Base-by-base conservation (phyloP, 2,797 vertebrate species). In the Sebastes matsubarae region DNA sequence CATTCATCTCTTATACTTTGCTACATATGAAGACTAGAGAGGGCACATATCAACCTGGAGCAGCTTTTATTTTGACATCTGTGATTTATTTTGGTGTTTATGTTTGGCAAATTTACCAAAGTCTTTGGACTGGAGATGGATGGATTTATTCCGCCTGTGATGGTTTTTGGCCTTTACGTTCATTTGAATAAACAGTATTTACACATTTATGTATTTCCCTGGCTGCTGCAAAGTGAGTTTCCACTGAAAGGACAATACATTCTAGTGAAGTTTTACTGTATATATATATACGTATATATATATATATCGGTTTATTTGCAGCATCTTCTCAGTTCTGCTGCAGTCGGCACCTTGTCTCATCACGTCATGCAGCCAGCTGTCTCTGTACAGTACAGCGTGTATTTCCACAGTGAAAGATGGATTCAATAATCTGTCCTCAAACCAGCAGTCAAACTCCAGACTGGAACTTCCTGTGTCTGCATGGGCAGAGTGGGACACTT, bases 381-480 rank as follows among this genome's bases (percentile, higher is more conserved):
- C 66, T 85, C 22, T 72, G 82, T 52, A 20, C 72, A 36, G 50
- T 32, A 11, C 76, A 30, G 18, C 42, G 4, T 68, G 82, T 0
- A 20, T 85, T 88, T 89, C 84, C 86, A 83, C 65, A 59, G 22
- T 52, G 30, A 88, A 83, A 83, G 76, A 91, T 86, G 81, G 87
- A 88, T 89, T 84, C 69, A 82, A 91, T 91, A 72, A 89, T 82
- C 71, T 80, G 74, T 86, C 90, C 76, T 85, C 72, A 66, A 80
- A 68, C 83, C 77, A 82, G 75, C 66, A 90, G 81, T 82, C 77
- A 77, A 80, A 75, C 60, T 66, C 84, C 81, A 89, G 87, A 88
- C 86, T 69, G 82, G 81, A 84, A 89, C 87, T 84, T 90, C 86
- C 87, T 87, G 87, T 68, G 88, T 91, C 87, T 88, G 91, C 79